These are phyloP conservation scores for Chaetops frenatus DNA, from an alignment of 2,113 vertebrate genomes.

Conservation along the genomic window DNA sequence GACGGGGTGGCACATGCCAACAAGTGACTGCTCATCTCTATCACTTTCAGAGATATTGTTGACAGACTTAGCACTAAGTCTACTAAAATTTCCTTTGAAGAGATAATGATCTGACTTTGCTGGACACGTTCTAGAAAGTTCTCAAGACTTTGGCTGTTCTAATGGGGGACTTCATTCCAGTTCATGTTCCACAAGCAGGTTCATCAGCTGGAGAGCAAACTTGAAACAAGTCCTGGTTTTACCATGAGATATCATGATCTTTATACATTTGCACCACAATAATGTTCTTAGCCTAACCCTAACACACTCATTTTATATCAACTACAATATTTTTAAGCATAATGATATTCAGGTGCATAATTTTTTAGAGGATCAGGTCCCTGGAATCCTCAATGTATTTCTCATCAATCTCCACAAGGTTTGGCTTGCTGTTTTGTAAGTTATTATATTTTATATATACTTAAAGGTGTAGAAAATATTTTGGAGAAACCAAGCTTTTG, in stretches of 20 bases:
- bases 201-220: background rate
- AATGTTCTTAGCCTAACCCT: background rate
- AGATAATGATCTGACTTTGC: background rate
- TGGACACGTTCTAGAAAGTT: background rate
- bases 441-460: background rate
- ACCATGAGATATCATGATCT: background rate
- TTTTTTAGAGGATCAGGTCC: background rate
- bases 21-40: background rate
- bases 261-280: background rate
- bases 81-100: background rate
- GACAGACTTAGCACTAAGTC: background rate
- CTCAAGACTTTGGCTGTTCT: background rate
- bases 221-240: background rate
- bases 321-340: background rate
- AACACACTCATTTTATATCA: background rate
- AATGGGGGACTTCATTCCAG: background rate
- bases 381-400: background rate
- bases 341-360: background rate
- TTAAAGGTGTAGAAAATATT: background rate
- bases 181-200: background rate
- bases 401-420: background rate
- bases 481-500: background rate
- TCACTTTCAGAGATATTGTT: background rate
- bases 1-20: background rate
- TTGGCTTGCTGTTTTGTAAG: background rate